These are phyloP conservation scores for Sitophilus oryzae DNA, from an alignment of 1,140 invertebrate species.

Conservation along the genomic window DNA sequence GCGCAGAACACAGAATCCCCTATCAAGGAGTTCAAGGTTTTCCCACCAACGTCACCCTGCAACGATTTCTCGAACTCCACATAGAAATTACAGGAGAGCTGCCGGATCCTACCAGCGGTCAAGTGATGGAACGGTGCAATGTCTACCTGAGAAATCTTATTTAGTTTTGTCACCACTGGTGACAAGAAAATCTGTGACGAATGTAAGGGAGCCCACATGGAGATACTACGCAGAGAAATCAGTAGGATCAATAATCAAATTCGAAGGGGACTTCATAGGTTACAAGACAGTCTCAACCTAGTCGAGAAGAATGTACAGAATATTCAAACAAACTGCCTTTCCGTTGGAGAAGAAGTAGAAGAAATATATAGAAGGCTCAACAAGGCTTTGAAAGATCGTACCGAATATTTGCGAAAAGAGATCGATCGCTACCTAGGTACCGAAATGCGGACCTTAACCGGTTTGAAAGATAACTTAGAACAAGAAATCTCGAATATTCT, in stretches of 20 bases:
- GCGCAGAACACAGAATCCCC: constrained; percentile 94
- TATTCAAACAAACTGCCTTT: constrained; percentile 76
- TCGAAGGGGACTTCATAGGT: constrained; percentile 73
- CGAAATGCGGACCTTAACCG: constrained; percentile 75
- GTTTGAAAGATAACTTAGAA: constrained; percentile 88
- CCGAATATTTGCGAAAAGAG: constrained; percentile 80
- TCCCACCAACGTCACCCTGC: constrained; percentile 93
- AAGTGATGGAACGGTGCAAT: constrained; percentile 78
- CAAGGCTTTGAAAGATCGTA: constrained; percentile 88
- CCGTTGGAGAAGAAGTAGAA: constrained; percentile 86
- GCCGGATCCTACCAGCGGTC: constrained; percentile 79
- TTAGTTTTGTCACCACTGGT: constrained; percentile 84
- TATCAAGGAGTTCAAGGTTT: constrained; percentile 91
- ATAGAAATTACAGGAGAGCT: constrained; percentile 89
- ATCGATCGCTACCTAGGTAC: constrained; percentile 80
- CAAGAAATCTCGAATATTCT: constrained; percentile 87
- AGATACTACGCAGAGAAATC: constrained; percentile 91
- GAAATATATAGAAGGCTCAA: constrained; percentile 83
- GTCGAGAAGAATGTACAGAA: constrained; percentile 81
- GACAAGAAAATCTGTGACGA: constrained; percentile 88
- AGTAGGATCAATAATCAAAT: constrained; percentile 89
- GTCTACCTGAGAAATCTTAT: constrained; percentile 93
- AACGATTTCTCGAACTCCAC: constrained; percentile 90
- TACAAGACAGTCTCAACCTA: constrained; percentile 76
- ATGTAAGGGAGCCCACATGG: constrained; percentile 91